These are phyloP conservation scores for Dreissena rostriformis DNA, from an alignment of 1,140 invertebrate species.

Conservation along the genomic window DNA sequence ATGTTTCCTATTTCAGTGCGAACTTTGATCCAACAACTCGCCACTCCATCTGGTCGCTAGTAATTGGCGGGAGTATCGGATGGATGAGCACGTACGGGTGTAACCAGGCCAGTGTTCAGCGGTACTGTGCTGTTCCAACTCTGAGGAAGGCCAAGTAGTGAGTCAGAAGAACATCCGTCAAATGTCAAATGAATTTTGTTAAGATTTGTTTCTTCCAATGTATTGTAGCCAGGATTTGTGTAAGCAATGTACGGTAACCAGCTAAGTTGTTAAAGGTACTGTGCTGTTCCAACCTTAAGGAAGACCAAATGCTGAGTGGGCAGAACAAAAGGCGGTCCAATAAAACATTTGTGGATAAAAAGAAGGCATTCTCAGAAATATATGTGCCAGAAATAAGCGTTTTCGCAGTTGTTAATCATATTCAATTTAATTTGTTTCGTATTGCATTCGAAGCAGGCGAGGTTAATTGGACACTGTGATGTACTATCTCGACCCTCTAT, in stretches of 20 bases:
- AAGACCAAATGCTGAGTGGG: neutral
- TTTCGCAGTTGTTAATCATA: neutral
- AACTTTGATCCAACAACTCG: constrained; percentile 74
- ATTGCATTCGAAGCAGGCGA: too few relatives aligned
- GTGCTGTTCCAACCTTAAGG: constrained; percentile 44
- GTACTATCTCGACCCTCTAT: neutral
- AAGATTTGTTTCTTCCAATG: neutral
- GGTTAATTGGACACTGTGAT: too few relatives aligned
- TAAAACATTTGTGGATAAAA: neutral
- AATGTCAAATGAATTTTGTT: neutral
- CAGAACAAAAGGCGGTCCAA: neutral
- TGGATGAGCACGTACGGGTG: constrained; percentile 69
- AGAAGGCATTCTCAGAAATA: neutral
- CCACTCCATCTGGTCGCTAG: constrained; percentile 76
- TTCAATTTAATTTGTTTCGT: neutral
- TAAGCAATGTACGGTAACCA: neutral
- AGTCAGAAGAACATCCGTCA: constrained; percentile 1
- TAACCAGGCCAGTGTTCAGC: constrained; percentile 73
- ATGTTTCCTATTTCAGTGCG: constrained; percentile 61
- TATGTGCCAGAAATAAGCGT: neutral
- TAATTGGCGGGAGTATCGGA: constrained; percentile 70
- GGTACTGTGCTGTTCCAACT: constrained; percentile 61
- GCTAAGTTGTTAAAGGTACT: constrained; percentile 2
- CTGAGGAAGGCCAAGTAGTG: constrained; percentile 66
- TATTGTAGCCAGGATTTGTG: neutral